Conservation (phyloP, 2,113 vertebrate genomes). For the Garra rufa region DNA sequence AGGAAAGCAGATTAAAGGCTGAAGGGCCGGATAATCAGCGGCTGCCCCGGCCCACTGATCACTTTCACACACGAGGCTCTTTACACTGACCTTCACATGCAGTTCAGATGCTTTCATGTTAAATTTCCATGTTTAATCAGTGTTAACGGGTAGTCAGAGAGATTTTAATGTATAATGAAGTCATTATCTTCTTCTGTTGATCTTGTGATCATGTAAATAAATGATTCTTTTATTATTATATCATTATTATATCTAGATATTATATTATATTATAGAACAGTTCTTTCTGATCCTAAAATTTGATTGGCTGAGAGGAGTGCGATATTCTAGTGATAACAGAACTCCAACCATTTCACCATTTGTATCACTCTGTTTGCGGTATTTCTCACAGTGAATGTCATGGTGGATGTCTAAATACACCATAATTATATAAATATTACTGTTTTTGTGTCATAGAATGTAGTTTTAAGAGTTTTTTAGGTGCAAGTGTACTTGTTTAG, state of each 20-base stretch:
- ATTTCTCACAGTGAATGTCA: no score
- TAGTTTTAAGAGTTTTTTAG: no score
- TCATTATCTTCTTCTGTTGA: not conserved
- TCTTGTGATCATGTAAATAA: not conserved
- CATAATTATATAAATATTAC: no score
- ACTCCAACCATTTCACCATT: no score
- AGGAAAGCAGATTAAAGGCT: slow-evolving; percentile 45
- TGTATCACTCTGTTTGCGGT: no score
- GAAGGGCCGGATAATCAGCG: slow-evolving; percentile 15
- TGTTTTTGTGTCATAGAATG: no score
- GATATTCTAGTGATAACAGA: no score
- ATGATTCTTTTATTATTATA: not conserved
- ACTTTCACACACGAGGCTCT: not conserved
- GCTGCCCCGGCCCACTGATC: not conserved
- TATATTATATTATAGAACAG: not conserved
- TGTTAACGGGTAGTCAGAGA: not conserved
- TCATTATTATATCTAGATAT: not conserved
- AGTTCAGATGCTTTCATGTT: not conserved
- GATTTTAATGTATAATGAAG: not conserved
- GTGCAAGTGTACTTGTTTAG: no score
- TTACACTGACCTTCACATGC: not conserved
- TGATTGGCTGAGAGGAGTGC: no score
- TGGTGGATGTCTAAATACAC: no score
- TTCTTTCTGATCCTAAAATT: no score
- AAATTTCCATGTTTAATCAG: not conserved